phyloP scores from a whole-genome alignment of 2,888 invertebrate genomes.

The Sussaba pulchella region DNA sequence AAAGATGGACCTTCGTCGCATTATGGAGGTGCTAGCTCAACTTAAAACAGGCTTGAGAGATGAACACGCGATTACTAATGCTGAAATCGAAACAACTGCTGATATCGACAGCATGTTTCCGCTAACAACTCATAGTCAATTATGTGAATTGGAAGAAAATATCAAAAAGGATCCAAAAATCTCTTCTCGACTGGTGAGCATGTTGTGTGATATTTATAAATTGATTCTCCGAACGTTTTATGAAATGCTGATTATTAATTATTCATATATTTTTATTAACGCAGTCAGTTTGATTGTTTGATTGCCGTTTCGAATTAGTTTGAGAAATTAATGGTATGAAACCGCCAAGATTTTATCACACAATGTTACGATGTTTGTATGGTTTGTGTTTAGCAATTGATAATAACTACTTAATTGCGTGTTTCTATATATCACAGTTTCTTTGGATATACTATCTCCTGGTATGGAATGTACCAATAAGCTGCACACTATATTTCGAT shows the following conservation, averaged over 20 bases:
- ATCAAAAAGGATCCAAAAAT: too few species aligned
- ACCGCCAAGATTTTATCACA: slow-evolving; percentile 28
- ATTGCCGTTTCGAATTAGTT: slow-evolving; percentile 21
- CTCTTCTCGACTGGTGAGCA: too few species aligned
- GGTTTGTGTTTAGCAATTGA: slow-evolving; percentile 36
- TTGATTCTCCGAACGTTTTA: slow-evolving; percentile 27
- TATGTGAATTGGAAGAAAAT: too few species aligned
- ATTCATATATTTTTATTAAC: too few species aligned
- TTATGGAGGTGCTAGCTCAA: too few species aligned
- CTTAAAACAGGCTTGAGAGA: too few species aligned
- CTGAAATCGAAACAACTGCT: too few species aligned
- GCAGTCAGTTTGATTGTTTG: slow-evolving; percentile 7
- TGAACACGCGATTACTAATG: too few species aligned
- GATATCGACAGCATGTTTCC: too few species aligned
- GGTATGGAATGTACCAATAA: slow-evolving; percentile 27
- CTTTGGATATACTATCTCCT: slow-evolving; percentile 36
- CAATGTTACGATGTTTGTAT: slow-evolving; percentile 29
- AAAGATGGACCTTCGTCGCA: too few species aligned
- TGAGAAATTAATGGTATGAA: slow-evolving; percentile 22
- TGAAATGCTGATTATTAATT: too few species aligned
- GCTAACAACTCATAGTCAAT: too few species aligned
- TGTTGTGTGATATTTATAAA: slow-evolving; percentile 37
- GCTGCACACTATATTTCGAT: slow-evolving; percentile 37
- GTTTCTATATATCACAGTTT: slow-evolving; percentile 35
- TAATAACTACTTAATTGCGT: slow-evolving; percentile 22